Conservation (phyloP, 2,888 invertebrate genomes). For the Aromia moschata region DNA sequence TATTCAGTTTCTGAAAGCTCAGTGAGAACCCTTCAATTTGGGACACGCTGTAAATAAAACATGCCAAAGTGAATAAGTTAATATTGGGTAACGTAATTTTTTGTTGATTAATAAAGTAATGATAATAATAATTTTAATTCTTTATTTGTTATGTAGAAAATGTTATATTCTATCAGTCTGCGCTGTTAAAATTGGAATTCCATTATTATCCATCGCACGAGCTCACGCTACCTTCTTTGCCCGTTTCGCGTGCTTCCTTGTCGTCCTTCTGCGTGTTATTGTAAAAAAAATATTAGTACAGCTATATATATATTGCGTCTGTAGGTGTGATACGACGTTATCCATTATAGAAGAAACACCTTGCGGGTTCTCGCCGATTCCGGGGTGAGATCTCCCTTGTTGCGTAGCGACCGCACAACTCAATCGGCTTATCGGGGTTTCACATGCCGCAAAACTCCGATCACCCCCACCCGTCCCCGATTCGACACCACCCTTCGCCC, state of each 20-base stretch:
- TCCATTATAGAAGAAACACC: slow-evolving; percentile 22
- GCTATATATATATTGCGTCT: slow-evolving; percentile 4
- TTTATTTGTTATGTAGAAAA: no score
- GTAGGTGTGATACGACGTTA: slow-evolving; percentile 17
- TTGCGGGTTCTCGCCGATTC: slow-evolving; percentile 15
- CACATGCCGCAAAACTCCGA: slow-evolving; percentile 33
- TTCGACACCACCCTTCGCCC: slow-evolving; percentile 25
- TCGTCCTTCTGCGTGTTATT: background rate
- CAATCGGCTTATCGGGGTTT: slow-evolving; percentile 43
- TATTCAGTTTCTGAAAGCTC: no score
- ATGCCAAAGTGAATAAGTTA: no score
- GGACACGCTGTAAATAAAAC: no score
- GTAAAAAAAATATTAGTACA: slow-evolving; percentile 1
- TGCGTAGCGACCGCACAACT: slow-evolving; percentile 31
- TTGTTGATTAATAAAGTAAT: no score
- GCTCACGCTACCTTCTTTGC: background rate
- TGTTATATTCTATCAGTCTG: no score
- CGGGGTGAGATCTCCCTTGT: slow-evolving; percentile 17
- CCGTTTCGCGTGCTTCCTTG: background rate
- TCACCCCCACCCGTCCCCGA: slow-evolving; percentile 18
- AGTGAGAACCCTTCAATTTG: no score
- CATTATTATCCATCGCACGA: background rate
- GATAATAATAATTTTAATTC: no score
- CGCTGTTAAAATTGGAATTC: no score
- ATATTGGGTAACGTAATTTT: no score